Evolutionary conservation across 2,113 vertebrate species (phyloP).

Genomic region (Rhabdomys dilectus): DNA sequence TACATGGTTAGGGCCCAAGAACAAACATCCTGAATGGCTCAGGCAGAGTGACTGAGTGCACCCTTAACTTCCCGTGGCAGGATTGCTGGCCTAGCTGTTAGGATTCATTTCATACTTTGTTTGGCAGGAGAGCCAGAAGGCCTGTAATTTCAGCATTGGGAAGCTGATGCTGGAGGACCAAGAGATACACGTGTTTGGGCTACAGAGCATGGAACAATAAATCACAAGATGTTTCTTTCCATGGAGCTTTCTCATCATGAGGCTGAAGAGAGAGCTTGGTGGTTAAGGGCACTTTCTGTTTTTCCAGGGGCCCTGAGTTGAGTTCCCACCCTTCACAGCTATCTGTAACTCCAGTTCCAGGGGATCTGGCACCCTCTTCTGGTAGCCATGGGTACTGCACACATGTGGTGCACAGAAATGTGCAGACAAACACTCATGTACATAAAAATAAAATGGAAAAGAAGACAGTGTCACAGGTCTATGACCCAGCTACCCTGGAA

Average conservation of each 20-base stretch:
- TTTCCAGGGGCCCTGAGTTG: neutral
- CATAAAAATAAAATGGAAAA: neutral
- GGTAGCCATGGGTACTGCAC: neutral
- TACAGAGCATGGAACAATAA: neutral
- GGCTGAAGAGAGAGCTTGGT: neutral
- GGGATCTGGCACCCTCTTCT: neutral
- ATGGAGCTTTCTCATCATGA: neutral
- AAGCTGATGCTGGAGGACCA: neutral
- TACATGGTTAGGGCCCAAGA: too few relatives aligned
- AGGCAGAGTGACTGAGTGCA: neutral
- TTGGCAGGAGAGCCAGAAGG: neutral
- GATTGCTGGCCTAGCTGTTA: neutral
- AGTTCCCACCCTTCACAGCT: neutral
- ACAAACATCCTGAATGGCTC: neutral
- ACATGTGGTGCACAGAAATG: neutral
- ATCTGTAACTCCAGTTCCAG: neutral
- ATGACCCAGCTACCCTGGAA: neutral
- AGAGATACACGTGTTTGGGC: neutral
- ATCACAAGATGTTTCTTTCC: neutral
- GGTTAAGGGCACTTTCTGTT: neutral
- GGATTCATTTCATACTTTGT: neutral
- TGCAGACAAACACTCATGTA: neutral
- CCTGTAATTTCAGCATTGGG: neutral
- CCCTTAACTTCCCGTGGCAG: neutral
- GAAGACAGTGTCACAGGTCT: neutral